Conservation (phyloP, 1,140 invertebrate species). For the Drosophila kikkawai region DNA sequence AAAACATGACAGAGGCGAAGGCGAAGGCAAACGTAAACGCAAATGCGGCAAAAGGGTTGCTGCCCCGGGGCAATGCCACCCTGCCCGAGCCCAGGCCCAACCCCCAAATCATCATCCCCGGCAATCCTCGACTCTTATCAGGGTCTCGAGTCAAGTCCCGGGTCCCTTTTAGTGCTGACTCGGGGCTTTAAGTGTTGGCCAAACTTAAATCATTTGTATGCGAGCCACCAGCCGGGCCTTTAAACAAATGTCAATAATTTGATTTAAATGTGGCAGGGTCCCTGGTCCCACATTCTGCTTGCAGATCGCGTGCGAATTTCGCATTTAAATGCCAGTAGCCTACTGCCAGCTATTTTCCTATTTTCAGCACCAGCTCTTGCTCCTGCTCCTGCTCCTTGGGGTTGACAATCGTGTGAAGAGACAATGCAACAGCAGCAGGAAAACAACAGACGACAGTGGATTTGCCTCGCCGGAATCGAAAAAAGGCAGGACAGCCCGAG, state of each 20-base stretch:
- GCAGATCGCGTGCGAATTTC: conserved; percentile 79
- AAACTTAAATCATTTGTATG: conserved; percentile 78
- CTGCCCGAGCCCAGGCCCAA: neutral
- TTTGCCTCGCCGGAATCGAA: conserved; percentile 72
- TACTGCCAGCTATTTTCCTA: conserved; percentile 60
- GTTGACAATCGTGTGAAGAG: conserved; percentile 78
- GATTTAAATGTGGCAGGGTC: conserved; percentile 76
- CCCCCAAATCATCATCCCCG: conserved; percentile 7
- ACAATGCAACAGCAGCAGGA: conserved; percentile 56
- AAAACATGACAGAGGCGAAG: conserved; percentile 70
- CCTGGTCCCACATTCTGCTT: conserved; percentile 48
- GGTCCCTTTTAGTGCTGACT: conserved; percentile 76
- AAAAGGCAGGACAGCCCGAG: conserved; percentile 50
- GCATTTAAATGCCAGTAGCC: conserved; percentile 81
- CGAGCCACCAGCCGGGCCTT: conserved; percentile 66
- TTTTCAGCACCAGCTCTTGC: conserved; percentile 22
- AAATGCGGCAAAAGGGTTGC: conserved; percentile 77
- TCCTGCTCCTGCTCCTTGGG: conserved; percentile 23
- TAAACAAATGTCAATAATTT: conserved; percentile 84
- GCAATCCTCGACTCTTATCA: conserved; percentile 56
- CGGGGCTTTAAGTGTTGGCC: conserved; percentile 55
- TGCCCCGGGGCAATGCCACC: conserved; percentile 52
- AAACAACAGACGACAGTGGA: conserved; percentile 41
- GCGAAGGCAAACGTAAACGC: conserved; percentile 34
- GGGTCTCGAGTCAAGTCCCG: conserved; percentile 30